Evolutionary conservation across 1,140 invertebrate genomes (phyloP), one percentile per base, ranked within the genome.

Genomic region (Drosophila santomea): DNA sequence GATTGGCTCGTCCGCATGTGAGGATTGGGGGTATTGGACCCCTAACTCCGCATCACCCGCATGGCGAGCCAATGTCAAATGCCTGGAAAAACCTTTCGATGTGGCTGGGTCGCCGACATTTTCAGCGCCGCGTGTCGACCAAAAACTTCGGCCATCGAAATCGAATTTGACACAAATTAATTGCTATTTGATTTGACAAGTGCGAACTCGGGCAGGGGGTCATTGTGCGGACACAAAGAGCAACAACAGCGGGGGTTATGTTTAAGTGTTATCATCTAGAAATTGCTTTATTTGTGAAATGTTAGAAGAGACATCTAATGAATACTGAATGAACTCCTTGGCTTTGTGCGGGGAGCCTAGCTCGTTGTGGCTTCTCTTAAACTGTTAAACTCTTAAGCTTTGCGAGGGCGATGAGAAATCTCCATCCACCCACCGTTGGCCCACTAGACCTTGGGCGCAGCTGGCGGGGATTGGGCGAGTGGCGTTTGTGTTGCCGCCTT

Each of bases 251-350:
- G 63, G 20, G 64, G 17, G 25, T 50, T 72, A 71, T 50, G 66
- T 45, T 58, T 58, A 72, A 72, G 68, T 71, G 68, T 76, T 76
- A 76, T 76, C 62, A 76, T 75, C 73, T 76, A 76, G 61, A 68
- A 76, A 76, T 76, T 76, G 73, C 62, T 76, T 75, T 75, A 75
- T 76, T 76, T 67, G 52, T 75, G 72, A 72, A 72, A 72, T 76
- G 73, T 75, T 51, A 48, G 52, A 67, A 75, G 54, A 67, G 55
- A 58, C 50, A 48, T 63, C 74, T 47, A 64, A 76, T 76, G 74
- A 76, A 76, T 76, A 76, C 73, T 76, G 73, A 67, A 76, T 76
- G 73, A 76, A 75, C 73, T 76, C 73, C 73, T 75, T 67, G 71
- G 72, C 72, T 54, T 74, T 64, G 59, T 64, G 72, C 68, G 68